A percentile compares a stretch with the other conserved stretches of the same genome.
Evolutionary conservation across 2,113 vertebrate species (phyloP).

Genomic region (Sorex araneus): DNA sequence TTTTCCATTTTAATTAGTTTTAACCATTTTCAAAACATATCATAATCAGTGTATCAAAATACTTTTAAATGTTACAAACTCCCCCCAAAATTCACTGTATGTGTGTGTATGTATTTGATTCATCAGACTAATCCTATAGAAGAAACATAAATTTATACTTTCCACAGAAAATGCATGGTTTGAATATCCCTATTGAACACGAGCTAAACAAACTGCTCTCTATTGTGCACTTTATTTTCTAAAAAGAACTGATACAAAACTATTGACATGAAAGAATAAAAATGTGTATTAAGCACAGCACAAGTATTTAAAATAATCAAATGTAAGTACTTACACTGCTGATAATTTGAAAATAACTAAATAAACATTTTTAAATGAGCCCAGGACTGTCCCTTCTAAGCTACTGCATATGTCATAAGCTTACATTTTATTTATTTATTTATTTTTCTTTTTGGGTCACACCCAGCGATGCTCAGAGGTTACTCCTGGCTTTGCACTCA

Average conservation of each 20-base stretch:
- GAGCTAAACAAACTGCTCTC: neutral
- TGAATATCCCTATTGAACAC: neutral
- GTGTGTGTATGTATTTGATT: neutral
- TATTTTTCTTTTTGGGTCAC: no score
- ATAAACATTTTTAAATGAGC: neutral
- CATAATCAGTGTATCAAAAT: neutral
- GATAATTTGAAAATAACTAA: constrained; percentile 9
- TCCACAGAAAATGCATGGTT: neutral
- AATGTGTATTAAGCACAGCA: neutral
- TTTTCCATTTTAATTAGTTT: constrained; percentile 53
- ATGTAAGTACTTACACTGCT: neutral
- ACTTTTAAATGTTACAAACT: constrained; percentile 56
- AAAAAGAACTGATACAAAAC: constrained; percentile 12
- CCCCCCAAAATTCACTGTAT: neutral
- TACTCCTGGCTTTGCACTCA: no score
- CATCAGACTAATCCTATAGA: constrained; percentile 40
- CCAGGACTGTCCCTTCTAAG: neutral
- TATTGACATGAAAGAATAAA: constrained; percentile 11
- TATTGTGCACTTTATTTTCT: neutral
- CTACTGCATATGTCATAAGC: neutral
- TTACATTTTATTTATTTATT: neutral
- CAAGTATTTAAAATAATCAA: constrained; percentile 2
- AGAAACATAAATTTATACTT: constrained; percentile 25
- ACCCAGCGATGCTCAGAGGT: no score
- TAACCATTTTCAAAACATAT: constrained; percentile 13